Base-by-base conservation (phyloP, 2,113 vertebrate species). In the Carettochelys insculpta region DNA sequence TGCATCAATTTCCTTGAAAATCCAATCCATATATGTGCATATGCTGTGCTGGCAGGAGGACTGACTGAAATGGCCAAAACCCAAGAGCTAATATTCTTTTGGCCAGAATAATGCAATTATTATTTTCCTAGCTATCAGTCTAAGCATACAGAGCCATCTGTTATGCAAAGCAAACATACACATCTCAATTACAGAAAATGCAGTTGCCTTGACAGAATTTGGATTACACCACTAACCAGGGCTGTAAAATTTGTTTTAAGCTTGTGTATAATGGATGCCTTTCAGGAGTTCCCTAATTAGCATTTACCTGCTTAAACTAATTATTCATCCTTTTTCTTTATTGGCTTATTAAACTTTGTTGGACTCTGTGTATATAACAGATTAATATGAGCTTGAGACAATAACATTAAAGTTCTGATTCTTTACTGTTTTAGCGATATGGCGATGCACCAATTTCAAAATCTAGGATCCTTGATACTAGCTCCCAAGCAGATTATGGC, bases 81-180 rank as follows among this genome's bases (percentile, higher is more conserved):
- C 99, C 99, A 99, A 98, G 98, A 99, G 98, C 98, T 99, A 99
- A 99, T 99, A 99, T 99, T 98, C 98, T 98, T 98, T 98, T 99
- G 99, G 99, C 98, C 97, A 97, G 98, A 98, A 99, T 98, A 98
- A 99, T 98, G 98, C 98, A 98, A 99, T 99, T 99, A 99, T 99
- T 99, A 99, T 99, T 99, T 99, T 99, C 98, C 98, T 98, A 98
- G 98, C 98, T 99, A 99, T 99, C 98, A 99, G 98, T 98, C 98
- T 98, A 98, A 99, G 98, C 99, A 99, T 98, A 99, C 98, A 98
- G 98, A 98, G 98, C 98, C 99, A 99, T 99, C 98, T 99, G 99
- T 99, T 99, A 98, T 97, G 97, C 98, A 98, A 98, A 98, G 97
- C 98, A 98, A 98, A 98, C 98, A 98, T 98, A 98, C 98, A 99